Percentiles rank a stretch among this genome's conserved stretches.
Evolutionary conservation across 1,140 invertebrate genomes (phyloP).

Genomic region (Lepidurus packardi): DNA sequence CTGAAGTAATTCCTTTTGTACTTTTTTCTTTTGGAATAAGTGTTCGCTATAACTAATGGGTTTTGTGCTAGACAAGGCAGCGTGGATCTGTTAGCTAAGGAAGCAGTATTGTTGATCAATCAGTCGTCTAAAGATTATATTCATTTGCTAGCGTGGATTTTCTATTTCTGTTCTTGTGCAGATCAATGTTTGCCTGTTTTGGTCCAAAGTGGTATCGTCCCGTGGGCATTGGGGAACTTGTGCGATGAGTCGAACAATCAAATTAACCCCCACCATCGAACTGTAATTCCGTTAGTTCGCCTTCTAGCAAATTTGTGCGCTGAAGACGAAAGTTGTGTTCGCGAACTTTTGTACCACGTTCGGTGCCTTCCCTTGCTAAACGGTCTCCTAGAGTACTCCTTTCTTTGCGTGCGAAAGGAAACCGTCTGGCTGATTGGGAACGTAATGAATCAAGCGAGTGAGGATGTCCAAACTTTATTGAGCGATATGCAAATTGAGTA

Average conservation of each 20-base stretch:
- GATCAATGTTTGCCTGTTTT: not conserved
- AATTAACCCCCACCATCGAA: not conserved
- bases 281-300: slow-evolving; percentile 24
- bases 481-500: slow-evolving; percentile 25
- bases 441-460: slow-evolving; percentile 27
- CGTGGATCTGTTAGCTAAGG: not conserved
- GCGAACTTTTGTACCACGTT: slow-evolving; percentile 8
- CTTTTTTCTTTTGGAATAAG: not conserved
- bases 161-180: slow-evolving; percentile 17
- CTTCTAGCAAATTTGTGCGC: slow-evolving; percentile 29
- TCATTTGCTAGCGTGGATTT: slow-evolving; percentile 15
- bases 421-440: slow-evolving; percentile 27
- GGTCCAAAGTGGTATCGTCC: not conserved
- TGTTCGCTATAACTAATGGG: not conserved
- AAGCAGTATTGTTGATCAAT: not conserved
- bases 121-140: not conserved
- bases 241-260: not conserved
- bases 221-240: slow-evolving; percentile 6
- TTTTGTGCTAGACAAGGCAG: not conserved
- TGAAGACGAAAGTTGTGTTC: not conserved
- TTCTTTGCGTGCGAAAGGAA: slow-evolving; percentile 23
- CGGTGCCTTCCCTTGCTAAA: slow-evolving; percentile 20
- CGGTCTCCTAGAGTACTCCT: slow-evolving; percentile 23
- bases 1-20: not conserved
- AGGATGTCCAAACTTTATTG: not conserved